phyloP scores from a whole-genome alignment of 1,140 invertebrate genomes.

The Zaprionus ghesquierei region DNA sequence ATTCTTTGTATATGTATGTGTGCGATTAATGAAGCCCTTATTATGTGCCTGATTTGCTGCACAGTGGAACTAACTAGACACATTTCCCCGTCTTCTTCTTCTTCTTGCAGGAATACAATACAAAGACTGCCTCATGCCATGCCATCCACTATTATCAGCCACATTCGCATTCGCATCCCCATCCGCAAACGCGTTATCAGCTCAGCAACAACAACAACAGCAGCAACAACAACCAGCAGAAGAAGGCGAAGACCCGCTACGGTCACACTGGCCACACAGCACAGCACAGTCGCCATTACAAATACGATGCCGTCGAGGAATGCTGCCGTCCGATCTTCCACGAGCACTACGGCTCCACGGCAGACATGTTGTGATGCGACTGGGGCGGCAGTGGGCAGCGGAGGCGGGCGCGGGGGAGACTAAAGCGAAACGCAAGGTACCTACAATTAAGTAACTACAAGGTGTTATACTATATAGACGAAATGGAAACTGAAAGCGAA shows the following conservation, averaged over 20 bases:
- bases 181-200: constrained; percentile 23
- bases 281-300: constrained; percentile 57
- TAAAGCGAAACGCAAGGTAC: constrained; percentile 63
- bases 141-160: constrained; percentile 79
- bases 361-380: constrained; percentile 66
- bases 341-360: constrained; percentile 65
- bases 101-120: constrained; percentile 74
- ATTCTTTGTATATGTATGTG: no score
- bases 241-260: constrained; percentile 34
- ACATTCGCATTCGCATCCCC: constrained; percentile 28
- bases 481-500: not conserved
- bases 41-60: no score
- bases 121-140: constrained; percentile 82
- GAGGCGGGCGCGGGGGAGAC: constrained; percentile 11
- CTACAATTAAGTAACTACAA: constrained; percentile 60
- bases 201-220: constrained; percentile 25
- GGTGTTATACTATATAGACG: constrained; percentile 28
- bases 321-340: constrained; percentile 74
- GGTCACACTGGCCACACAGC: constrained; percentile 38
- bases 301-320: constrained; percentile 71
- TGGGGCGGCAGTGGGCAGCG: not conserved
- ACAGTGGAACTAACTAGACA: no score
- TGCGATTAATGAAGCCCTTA: no score
- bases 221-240: not conserved
- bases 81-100: not conserved